Evolutionary conservation across 2,113 vertebrate species (phyloP).

Genomic region (Ovibos moschatus): DNA sequence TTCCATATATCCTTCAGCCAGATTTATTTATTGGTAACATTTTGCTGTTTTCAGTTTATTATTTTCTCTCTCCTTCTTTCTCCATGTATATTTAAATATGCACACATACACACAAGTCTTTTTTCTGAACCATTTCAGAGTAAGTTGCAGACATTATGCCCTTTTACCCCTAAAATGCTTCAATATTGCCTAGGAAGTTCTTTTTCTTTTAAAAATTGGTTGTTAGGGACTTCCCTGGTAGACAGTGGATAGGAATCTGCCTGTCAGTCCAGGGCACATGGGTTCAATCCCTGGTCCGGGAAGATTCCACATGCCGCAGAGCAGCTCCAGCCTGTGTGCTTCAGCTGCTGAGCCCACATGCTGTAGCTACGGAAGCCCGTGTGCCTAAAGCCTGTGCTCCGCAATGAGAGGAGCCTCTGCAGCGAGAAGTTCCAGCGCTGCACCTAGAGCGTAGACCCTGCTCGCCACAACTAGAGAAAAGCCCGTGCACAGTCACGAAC

Average conservation of each 20-base stretch:
- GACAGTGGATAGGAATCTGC: background rate
- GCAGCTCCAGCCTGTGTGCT: background rate
- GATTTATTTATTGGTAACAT: background rate
- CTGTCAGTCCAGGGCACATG: background rate
- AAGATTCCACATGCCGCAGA: background rate
- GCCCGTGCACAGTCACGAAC: background rate
- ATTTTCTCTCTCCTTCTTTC: background rate
- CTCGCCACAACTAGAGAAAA: background rate
- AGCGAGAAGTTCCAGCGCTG: background rate
- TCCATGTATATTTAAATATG: background rate
- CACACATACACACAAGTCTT: background rate
- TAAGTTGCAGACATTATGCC: background rate
- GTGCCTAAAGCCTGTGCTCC: background rate
- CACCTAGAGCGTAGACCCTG: background rate
- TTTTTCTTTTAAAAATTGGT: conserved; percentile 11
- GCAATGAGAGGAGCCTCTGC: background rate
- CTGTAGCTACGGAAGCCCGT: background rate
- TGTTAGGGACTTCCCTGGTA: background rate
- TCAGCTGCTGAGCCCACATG: background rate
- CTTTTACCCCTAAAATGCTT: conserved; percentile 17
- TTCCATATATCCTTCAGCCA: background rate
- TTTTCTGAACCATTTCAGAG: background rate
- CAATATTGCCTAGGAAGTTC: conserved; percentile 6
- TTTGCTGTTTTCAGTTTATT: conserved; percentile 10
- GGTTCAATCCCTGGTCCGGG: background rate